phyloP scores from a whole-genome alignment of 2,113 vertebrate genomes.

The Pterocles gutturalis region DNA sequence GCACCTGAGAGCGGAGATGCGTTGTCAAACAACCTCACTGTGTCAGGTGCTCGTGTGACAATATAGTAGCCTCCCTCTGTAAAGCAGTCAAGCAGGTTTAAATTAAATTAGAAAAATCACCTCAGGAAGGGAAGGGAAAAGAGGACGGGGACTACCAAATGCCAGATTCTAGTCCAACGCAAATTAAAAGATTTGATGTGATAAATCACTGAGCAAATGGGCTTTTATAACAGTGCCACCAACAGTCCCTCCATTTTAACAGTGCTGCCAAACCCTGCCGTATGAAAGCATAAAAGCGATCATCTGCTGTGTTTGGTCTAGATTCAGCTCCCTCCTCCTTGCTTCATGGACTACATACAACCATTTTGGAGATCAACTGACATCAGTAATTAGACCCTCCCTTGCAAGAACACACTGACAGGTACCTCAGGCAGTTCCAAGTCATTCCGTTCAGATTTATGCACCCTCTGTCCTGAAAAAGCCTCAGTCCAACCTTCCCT shows the following conservation, averaged over 20 bases:
- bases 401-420: conserved; percentile 33
- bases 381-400: conserved; percentile 54
- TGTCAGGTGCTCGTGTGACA: background rate
- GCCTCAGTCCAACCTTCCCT: background rate
- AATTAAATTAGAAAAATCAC: conserved; percentile 28
- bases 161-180: background rate
- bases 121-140: background rate
- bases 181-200: background rate
- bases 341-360: background rate
- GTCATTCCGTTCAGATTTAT: conserved; percentile 4
- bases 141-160: background rate
- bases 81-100: conserved; percentile 13
- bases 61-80: background rate
- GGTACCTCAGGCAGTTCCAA: conserved; percentile 56
- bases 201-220: conserved; percentile 1
- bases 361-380: conserved; percentile 11
- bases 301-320: conserved; percentile 27
- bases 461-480: conserved; percentile 47
- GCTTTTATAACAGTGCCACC: background rate
- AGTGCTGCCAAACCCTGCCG: background rate
- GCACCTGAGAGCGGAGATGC: background rate
- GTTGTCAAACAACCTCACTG: fast-evolving
- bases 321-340: conserved; percentile 22
- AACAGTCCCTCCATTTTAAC: background rate
- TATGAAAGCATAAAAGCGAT: background rate